These are phyloP conservation scores for Gnathonemus longibarbis DNA, from an alignment of 2,113 vertebrate genomes.

Conservation along the genomic window DNA sequence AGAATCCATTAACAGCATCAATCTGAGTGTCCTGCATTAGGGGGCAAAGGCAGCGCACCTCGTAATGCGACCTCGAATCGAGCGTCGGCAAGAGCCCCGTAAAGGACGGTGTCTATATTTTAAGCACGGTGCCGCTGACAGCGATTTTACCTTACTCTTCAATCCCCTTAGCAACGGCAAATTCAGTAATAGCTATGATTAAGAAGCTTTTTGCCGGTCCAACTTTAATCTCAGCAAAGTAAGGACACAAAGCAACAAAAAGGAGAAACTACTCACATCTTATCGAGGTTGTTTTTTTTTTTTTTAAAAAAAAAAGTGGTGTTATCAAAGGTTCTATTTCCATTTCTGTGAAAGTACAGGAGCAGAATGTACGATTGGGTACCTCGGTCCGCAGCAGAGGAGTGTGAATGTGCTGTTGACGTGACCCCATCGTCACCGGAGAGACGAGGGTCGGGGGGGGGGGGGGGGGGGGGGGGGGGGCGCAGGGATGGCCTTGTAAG, in stretches of 20 bases:
- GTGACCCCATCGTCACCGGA: neutral
- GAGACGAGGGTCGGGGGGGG: neutral
- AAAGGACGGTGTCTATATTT: neutral
- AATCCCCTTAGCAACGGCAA: neutral
- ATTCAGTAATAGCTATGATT: slow-evolving; percentile 1
- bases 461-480: neutral
- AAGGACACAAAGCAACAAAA: neutral
- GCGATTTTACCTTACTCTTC: neutral
- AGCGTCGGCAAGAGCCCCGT: neutral
- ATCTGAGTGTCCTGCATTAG: neutral
- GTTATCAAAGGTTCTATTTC: neutral
- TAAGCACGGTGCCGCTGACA: neutral
- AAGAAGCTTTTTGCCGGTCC: neutral
- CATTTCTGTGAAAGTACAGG: neutral
- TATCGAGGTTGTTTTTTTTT: neutral
- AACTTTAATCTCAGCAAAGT: neutral
- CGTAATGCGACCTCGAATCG: neutral
- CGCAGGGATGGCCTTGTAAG: neutral
- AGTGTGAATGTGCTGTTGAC: neutral
- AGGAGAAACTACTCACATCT: neutral
- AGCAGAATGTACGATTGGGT: neutral
- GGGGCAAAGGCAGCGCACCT: neutral
- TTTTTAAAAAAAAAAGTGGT: neutral
- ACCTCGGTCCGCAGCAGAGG: neutral
- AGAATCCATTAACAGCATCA: neutral